Evolutionary conservation across 2,888 invertebrate species (phyloP).

Genomic region (Mongoloraphidia duomilia): DNA sequence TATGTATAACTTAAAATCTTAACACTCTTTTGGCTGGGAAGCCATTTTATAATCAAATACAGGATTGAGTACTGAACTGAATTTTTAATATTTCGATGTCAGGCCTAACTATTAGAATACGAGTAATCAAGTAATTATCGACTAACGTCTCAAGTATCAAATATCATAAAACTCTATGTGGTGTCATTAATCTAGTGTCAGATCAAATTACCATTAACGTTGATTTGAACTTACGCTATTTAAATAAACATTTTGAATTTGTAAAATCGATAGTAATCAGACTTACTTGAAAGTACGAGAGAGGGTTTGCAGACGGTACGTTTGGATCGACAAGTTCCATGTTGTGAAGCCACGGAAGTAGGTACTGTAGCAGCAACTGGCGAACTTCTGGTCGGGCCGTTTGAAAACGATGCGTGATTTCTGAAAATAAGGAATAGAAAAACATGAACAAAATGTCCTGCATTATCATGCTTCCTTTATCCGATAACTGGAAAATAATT

Average conservation of each 20-base stretch:
- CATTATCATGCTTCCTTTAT: slow-evolving; percentile 6
- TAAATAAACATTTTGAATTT: background rate
- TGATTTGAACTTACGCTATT: background rate
- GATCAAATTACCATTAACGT: no score
- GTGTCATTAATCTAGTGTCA: no score
- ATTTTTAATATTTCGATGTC: no score
- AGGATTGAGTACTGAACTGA: no score
- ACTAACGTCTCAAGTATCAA: background rate
- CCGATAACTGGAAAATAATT: slow-evolving; percentile 1
- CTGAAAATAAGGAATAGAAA: slow-evolving; percentile 35
- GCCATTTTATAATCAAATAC: no score
- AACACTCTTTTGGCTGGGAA: no score
- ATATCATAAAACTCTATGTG: no score
- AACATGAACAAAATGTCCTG: slow-evolving; percentile 4
- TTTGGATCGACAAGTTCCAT: slow-evolving; percentile 97
- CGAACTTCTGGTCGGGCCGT: slow-evolving; percentile 88
- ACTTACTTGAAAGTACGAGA: slow-evolving; percentile 68
- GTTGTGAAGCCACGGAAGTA: slow-evolving; percentile 95
- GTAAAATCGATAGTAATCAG: background rate
- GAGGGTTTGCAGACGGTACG: slow-evolving; percentile 77
- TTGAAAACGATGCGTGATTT: slow-evolving; percentile 93
- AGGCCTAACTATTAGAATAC: no score
- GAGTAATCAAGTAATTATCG: background rate
- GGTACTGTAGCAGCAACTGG: slow-evolving; percentile 77
- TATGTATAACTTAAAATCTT: no score